phyloP scores from a whole-genome alignment of 1,140 invertebrate genomes.

The Drosophila setifemur region DNA sequence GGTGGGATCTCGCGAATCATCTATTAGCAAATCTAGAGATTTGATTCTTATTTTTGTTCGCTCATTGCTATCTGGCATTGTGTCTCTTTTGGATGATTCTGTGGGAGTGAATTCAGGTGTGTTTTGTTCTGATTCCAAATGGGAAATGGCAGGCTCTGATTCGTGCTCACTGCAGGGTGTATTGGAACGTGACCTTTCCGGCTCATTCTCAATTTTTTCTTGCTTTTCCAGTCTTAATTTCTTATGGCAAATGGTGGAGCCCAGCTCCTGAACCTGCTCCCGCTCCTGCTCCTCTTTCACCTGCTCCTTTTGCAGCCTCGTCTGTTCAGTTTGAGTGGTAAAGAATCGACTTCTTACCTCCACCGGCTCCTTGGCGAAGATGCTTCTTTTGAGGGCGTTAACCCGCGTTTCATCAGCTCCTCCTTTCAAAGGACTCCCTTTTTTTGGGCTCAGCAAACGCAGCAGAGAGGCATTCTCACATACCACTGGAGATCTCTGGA shows the following conservation, averaged over 20 bases:
- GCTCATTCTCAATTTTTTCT: neutral
- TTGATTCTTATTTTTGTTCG: constrained; percentile 1
- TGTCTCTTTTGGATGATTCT: neutral
- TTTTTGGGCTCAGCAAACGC: constrained; percentile 66
- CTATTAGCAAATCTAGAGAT: neutral
- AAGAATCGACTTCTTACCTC: constrained; percentile 73
- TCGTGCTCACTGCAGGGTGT: neutral
- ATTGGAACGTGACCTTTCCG: neutral
- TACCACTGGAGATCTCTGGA: constrained; percentile 33
- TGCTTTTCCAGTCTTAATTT: constrained; percentile 16
- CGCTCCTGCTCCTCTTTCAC: neutral
- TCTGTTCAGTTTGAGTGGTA: constrained; percentile 11
- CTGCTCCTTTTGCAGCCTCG: neutral
- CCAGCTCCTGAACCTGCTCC: neutral
- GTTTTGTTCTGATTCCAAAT: neutral
- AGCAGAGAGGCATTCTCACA: constrained; percentile 67
- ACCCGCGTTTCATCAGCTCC: constrained; percentile 8
- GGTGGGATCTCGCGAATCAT: neutral
- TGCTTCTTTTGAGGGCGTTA: constrained; percentile 53
- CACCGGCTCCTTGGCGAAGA: constrained; percentile 54
- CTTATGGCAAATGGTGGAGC: neutral
- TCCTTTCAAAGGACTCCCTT: constrained; percentile 10
- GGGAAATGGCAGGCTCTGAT: neutral
- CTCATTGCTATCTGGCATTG: neutral
- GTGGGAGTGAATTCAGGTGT: too few species aligned